Conservation (phyloP, 1,140 invertebrate species). For the Drusus annulatus region DNA sequence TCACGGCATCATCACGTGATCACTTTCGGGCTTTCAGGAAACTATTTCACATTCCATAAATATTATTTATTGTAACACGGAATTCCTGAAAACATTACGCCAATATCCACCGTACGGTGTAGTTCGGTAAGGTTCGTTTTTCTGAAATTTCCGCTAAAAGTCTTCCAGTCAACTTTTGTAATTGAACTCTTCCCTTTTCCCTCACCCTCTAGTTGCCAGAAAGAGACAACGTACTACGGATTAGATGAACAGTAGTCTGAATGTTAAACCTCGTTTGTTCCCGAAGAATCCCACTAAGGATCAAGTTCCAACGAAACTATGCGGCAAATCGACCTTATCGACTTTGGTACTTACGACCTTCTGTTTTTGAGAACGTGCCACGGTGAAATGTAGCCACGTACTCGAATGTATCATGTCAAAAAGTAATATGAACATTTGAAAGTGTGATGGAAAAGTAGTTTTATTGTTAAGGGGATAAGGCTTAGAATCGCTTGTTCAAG, state of each 20-base stretch:
- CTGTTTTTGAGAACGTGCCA: not conserved
- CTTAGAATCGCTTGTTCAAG: conserved; percentile 18
- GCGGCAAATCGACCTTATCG: conserved; percentile 48
- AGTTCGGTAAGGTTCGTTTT: conserved; percentile 29
- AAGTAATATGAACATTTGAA: not conserved
- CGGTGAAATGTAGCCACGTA: conserved; percentile 50
- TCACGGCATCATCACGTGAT: conserved; percentile 55
- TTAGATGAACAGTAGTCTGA: conserved; percentile 58
- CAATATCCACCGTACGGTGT: not conserved
- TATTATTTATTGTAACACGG: conserved; percentile 56
- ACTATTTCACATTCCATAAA: conserved; percentile 54
- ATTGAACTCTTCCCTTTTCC: conserved; percentile 50
- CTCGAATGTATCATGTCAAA: conserved; percentile 5
- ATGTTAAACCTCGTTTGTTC: conserved; percentile 43
- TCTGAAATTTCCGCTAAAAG: conserved; percentile 8
- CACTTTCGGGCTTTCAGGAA: conserved; percentile 48
- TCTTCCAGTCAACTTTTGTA: conserved; percentile 55
- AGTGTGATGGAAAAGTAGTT: not conserved
- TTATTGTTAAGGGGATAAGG: conserved; percentile 1
- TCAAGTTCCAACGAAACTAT: conserved; percentile 20
- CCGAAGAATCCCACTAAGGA: conserved; percentile 41
- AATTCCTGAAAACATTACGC: conserved; percentile 16
- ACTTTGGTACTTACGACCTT: conserved; percentile 41
- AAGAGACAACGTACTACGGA: conserved; percentile 48
- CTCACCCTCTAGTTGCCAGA: conserved; percentile 38